A percentile compares a stretch with the other conserved stretches of the same genome.
These are phyloP conservation scores for Silurus aristotelis DNA, from an alignment of 2,797 vertebrate genomes.

Conservation along the genomic window DNA sequence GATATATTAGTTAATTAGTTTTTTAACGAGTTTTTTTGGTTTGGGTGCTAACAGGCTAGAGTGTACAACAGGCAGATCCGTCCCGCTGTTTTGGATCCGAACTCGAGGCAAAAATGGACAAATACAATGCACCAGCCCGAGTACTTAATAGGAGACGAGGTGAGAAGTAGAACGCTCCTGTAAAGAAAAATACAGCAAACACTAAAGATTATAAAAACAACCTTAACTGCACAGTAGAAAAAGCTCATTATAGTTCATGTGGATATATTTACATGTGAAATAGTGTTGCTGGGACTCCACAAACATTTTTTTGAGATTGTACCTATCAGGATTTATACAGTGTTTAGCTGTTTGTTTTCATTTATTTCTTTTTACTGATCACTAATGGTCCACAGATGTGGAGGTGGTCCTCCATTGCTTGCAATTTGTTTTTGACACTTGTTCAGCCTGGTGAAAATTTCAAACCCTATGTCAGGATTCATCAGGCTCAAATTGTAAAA, in stretches of 20 bases:
- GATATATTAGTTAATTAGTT: background rate
- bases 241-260: background rate
- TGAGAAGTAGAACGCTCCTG: conserved; percentile 54
- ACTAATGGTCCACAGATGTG: background rate
- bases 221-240: background rate
- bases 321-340: background rate
- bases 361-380: background rate
- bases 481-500: no score
- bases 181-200: background rate
- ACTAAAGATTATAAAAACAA: conserved; percentile 38
- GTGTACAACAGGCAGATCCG: conserved; percentile 94
- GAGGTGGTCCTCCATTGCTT: background rate
- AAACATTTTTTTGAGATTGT: background rate
- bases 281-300: background rate
- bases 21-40: background rate
- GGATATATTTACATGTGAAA: no score
- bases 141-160: conserved; percentile 93
- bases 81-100: conserved; percentile 89
- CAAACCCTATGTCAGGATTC: background rate
- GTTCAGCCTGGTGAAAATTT: background rate
- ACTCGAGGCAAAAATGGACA: conserved; percentile 91
- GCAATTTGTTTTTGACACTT: background rate
- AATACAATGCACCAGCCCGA: conserved; percentile 88
- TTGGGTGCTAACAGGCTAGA: conserved; percentile 76
- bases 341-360: background rate